Percentiles rank a stretch among this genome's conserved stretches.
phyloP scores from a whole-genome alignment of 2,113 vertebrate species.

The Tachysurus vachellii region DNA sequence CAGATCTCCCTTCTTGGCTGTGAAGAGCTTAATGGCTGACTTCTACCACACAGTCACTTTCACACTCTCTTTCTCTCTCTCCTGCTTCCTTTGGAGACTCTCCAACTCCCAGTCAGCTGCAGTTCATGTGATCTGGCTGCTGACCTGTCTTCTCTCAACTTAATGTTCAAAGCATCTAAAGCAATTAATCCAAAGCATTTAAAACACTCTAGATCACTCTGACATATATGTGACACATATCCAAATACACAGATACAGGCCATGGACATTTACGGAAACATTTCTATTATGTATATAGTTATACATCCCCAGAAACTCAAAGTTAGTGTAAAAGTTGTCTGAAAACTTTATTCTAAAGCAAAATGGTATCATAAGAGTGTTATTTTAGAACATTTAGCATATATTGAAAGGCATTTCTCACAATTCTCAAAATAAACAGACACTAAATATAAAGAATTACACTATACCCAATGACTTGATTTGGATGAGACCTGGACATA shows the following conservation, averaged over 20 bases:
- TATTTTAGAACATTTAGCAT: background rate
- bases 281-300: background rate
- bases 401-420: background rate
- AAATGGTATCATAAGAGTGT: background rate
- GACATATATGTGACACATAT: background rate
- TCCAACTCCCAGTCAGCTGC: constrained; percentile 56
- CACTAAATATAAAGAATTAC: background rate
- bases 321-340: background rate
- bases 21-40: background rate
- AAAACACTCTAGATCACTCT: background rate
- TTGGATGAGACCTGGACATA: background rate
- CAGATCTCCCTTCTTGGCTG: background rate
- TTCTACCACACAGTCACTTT: constrained; percentile 13
- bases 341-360: background rate
- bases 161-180: constrained; percentile 7
- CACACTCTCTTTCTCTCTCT: background rate
- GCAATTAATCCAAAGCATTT: background rate
- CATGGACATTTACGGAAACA: background rate
- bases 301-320: background rate
- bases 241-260: background rate
- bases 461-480: background rate
- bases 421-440: background rate
- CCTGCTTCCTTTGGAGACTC: constrained; percentile 52
- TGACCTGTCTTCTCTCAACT: constrained; percentile 1
- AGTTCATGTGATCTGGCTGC: constrained; percentile 49